These are phyloP conservation scores for Sminthurides aquaticus DNA, from an alignment of 2,888 invertebrate genomes.

Conservation along the genomic window DNA sequence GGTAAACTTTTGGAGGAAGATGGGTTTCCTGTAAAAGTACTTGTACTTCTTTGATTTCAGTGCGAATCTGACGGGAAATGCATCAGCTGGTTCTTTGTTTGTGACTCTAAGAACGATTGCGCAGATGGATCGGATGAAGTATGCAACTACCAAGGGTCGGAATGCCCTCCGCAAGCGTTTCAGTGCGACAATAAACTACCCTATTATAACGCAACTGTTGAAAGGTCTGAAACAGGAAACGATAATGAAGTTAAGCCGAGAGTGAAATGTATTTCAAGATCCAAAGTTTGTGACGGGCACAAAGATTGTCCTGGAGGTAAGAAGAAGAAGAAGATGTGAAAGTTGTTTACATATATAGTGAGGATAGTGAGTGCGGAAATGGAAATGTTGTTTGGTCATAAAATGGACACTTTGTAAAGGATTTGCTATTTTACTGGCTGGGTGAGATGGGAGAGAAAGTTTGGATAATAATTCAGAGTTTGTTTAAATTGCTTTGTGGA, in stretches of 20 bases:
- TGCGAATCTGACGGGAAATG: constrained; percentile 77
- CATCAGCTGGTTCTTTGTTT: constrained; percentile 88
- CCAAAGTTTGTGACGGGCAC: constrained; percentile 72
- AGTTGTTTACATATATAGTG: not conserved
- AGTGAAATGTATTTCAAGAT: constrained; percentile 62
- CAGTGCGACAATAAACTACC: constrained; percentile 45
- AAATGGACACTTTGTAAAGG: not conserved
- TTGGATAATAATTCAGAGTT: not conserved
- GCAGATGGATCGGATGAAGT: constrained; percentile 77
- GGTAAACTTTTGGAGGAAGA: no score
- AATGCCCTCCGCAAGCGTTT: constrained; percentile 49
- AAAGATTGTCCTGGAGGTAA: constrained; percentile 48
- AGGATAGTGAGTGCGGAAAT: no score
- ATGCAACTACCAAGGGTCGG: constrained; percentile 57
- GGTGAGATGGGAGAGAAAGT: not conserved
- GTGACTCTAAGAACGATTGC: constrained; percentile 77
- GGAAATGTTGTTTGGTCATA: not conserved
- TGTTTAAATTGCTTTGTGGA: not conserved
- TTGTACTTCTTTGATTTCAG: constrained; percentile 54
- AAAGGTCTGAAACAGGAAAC: not conserved
- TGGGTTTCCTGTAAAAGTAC: no score
- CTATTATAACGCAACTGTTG: constrained; percentile 2
- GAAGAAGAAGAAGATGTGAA: no score
- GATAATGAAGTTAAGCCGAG: constrained; percentile 4
- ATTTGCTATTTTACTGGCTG: not conserved